Evolutionary conservation across 2,888 invertebrate genomes (phyloP).

Genomic region (Marronus borbonicus): DNA sequence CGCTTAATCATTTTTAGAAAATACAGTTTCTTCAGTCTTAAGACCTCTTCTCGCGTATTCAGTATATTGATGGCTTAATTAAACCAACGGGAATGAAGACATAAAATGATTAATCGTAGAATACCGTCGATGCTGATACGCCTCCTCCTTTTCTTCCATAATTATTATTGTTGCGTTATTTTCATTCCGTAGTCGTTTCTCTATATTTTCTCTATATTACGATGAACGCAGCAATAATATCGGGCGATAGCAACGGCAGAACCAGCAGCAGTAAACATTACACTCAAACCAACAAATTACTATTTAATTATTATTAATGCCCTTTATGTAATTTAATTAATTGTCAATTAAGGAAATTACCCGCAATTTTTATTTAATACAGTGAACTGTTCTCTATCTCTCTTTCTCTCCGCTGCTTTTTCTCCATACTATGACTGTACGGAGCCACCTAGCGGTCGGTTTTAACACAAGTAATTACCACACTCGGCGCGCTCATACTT

Average conservation of each 20-base stretch:
- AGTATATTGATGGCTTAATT: slow-evolving; percentile 63
- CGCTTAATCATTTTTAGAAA: no score
- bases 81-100: slow-evolving; percentile 60
- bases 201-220: slow-evolving; percentile 49
- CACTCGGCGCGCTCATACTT: slow-evolving; percentile 22
- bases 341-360: slow-evolving; percentile 66
- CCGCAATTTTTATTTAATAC: slow-evolving; percentile 47
- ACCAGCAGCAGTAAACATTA: slow-evolving; percentile 53
- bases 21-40: background rate
- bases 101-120: slow-evolving; percentile 62
- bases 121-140: slow-evolving; percentile 44
- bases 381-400: background rate
- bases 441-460: background rate
- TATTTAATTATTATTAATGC: slow-evolving; percentile 64
- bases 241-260: background rate
- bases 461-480: slow-evolving; percentile 38
- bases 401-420: background rate
- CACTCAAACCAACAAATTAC: slow-evolving; percentile 58
- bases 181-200: slow-evolving; percentile 5
- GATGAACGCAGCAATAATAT: slow-evolving; percentile 21
- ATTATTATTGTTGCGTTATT: background rate
- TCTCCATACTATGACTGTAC: background rate
- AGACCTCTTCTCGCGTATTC: no score
- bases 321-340: slow-evolving; percentile 67
- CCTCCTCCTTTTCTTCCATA: no score